phyloP scores from a whole-genome alignment of 2,888 invertebrate genomes.

The Proisotoma minuta region DNA sequence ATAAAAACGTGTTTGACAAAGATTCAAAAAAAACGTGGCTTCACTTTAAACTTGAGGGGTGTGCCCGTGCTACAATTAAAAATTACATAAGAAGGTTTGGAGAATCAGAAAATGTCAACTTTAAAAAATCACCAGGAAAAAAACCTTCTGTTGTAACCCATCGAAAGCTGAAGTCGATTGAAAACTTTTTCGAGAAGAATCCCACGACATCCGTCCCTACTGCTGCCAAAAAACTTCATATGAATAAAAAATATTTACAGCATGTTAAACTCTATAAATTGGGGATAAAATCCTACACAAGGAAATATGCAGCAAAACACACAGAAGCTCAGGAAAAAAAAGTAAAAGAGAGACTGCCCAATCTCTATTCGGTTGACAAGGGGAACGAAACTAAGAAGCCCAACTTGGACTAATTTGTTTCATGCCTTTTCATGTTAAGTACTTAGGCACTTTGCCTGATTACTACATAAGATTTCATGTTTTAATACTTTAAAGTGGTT shows the following conservation, averaged over 20 bases:
- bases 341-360: background rate
- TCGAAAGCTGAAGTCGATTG: background rate
- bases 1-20: background rate
- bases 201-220: background rate
- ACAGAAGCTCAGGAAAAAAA: slow-evolving; percentile 12
- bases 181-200: slow-evolving; percentile 1
- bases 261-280: slow-evolving; percentile 13
- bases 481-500: too few species aligned
- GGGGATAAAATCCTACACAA: slow-evolving; percentile 18
- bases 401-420: too few species aligned
- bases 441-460: too few species aligned
- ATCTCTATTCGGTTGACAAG: too few species aligned
- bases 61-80: slow-evolving; percentile 3
- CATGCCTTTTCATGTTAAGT: too few species aligned
- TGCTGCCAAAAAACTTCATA: slow-evolving; percentile 10
- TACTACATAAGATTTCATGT: too few species aligned
- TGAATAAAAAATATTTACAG: background rate
- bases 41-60: background rate
- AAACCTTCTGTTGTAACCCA: background rate
- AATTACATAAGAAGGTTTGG: background rate
- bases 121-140: background rate
- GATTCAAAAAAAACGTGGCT: slow-evolving; percentile 2
- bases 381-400: too few species aligned
- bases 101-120: background rate
- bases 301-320: slow-evolving; percentile 18